phyloP scores from a whole-genome alignment of 2,888 invertebrate species.

The Parnassius smintheus region DNA sequence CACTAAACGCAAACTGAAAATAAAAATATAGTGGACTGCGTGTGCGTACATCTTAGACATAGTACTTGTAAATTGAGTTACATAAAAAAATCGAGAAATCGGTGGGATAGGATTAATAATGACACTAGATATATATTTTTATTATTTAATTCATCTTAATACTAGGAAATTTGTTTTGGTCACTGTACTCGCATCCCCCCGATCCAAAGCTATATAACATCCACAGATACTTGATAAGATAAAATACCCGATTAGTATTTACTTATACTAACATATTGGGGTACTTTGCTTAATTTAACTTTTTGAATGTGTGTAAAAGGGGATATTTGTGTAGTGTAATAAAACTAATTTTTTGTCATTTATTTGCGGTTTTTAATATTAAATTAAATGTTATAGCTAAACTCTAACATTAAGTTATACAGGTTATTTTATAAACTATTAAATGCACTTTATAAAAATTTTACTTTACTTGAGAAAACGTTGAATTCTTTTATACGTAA shows the following conservation, averaged over 20 bases:
- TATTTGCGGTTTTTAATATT: not conserved
- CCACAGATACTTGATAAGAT: constrained; percentile 62
- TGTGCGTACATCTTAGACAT: too few species aligned
- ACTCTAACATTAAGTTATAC: too few species aligned
- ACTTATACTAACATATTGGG: constrained; percentile 43
- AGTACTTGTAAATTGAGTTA: too few species aligned
- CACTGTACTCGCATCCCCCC: constrained; percentile 42
- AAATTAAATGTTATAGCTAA: too few species aligned
- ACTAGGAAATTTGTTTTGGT: constrained; percentile 30
- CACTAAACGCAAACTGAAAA: too few species aligned
- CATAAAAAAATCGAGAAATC: too few species aligned
- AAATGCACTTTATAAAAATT: too few species aligned
- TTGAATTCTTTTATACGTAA: not conserved
- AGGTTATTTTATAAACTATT: too few species aligned
- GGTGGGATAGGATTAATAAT: too few species aligned
- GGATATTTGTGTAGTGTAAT: not conserved
- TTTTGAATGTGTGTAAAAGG: not conserved
- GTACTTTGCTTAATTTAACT: constrained; percentile 39
- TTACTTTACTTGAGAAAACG: not conserved
- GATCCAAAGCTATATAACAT: constrained; percentile 52
- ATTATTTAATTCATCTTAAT: too few species aligned
- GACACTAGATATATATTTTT: too few species aligned
- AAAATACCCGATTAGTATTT: constrained; percentile 39
- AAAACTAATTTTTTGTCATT: not conserved
- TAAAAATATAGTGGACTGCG: too few species aligned